phyloP scores from a whole-genome alignment of 2,113 vertebrate species.

The Parus major region DNA sequence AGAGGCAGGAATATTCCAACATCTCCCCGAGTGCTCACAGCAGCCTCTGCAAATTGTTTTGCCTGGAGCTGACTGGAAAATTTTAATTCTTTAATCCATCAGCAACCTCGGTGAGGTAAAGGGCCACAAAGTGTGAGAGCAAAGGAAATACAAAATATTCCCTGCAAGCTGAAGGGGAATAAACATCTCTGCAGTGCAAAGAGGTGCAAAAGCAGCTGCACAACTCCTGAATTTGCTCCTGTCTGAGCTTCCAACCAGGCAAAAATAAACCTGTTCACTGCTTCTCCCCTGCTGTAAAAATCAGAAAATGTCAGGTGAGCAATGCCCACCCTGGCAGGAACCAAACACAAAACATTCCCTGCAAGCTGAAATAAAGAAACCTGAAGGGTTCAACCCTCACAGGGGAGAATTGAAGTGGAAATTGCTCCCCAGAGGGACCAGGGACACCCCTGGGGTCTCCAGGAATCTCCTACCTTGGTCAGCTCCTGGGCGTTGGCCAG shows the following conservation, averaged over 20 bases:
- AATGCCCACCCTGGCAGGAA: neutral
- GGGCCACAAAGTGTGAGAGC: neutral
- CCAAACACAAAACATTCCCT: neutral
- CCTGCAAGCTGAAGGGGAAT: neutral
- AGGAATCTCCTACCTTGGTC: conserved; percentile 82
- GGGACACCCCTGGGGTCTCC: no score
- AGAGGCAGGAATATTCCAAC: neutral
- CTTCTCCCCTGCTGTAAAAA: neutral
- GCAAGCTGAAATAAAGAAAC: no score
- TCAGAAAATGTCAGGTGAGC: neutral
- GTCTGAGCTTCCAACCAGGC: neutral
- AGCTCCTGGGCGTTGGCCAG: conserved; percentile 95
- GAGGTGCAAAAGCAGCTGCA: neutral
- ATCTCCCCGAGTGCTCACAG: neutral
- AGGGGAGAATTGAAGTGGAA: no score
- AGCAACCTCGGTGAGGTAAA: neutral
- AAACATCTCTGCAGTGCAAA: neutral
- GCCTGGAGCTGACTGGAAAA: neutral
- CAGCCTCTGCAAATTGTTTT: neutral
- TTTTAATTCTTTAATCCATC: neutral
- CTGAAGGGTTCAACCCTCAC: no score
- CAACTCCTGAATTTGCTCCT: neutral
- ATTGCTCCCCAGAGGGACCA: no score
- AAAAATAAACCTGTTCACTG: neutral
- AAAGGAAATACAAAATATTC: neutral